Percentiles rank a stretch among this genome's conserved stretches.
phyloP scores from a whole-genome alignment of 2,888 invertebrate species.

The Rhogogaster chlorosoma region DNA sequence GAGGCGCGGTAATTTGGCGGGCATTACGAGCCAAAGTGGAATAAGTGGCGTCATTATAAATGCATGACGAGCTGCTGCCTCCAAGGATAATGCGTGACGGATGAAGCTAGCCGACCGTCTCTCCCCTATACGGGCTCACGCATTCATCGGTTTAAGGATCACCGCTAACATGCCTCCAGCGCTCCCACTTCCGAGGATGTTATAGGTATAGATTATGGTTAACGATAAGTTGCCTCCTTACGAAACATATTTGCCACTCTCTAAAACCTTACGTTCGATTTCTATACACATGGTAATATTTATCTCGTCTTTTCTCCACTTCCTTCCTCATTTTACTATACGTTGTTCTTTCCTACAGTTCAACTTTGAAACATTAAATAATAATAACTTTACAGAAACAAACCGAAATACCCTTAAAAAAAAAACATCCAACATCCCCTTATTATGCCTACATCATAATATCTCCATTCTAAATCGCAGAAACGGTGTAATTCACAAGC shows the following conservation, averaged over 20 bases:
- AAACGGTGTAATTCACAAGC: background rate
- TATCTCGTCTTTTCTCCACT: background rate
- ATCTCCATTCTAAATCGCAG: background rate
- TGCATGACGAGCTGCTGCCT: constrained; percentile 52
- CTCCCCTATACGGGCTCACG: constrained; percentile 39
- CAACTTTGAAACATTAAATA: background rate
- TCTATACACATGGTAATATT: background rate
- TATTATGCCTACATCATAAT: background rate
- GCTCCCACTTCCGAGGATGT: background rate
- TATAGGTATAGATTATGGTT: constrained; percentile 30
- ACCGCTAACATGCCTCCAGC: constrained; percentile 35
- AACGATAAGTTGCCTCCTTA: constrained; percentile 18
- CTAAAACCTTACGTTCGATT: background rate
- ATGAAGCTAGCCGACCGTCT: constrained; percentile 46
- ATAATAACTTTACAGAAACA: background rate
- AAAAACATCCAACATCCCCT: background rate
- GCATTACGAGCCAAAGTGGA: constrained; percentile 52
- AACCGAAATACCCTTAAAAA: background rate
- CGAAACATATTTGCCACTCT: background rate
- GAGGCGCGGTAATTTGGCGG: constrained; percentile 33
- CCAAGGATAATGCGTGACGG: constrained; percentile 52
- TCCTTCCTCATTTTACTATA: background rate
- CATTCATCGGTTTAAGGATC: constrained; percentile 49
- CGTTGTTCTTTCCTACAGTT: background rate
- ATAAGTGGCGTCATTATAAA: constrained; percentile 54